These are phyloP conservation scores for Lycodopsis pacificus DNA, from an alignment of 2,797 vertebrate species.

Conservation along the genomic window DNA sequence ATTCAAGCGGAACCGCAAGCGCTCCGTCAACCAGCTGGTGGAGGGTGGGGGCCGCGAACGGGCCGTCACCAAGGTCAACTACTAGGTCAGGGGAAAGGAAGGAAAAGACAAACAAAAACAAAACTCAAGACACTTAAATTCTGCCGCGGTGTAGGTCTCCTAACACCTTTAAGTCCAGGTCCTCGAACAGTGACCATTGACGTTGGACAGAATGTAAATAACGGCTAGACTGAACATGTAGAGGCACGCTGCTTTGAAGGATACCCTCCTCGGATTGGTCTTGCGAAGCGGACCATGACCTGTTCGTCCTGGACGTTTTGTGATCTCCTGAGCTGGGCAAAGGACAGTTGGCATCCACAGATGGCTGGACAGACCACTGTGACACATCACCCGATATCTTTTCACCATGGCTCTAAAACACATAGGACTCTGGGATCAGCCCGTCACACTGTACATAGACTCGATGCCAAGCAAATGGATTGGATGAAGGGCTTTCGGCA, in stretches of 20 bases:
- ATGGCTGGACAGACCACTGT: constrained; percentile 73
- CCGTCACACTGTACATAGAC: constrained; percentile 61
- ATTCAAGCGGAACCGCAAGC: constrained; percentile 96
- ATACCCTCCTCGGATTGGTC: constrained; percentile 57
- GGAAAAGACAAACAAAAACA: not conserved
- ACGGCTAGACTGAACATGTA: constrained; percentile 60
- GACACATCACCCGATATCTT: constrained; percentile 62
- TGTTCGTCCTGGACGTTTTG: constrained; percentile 35
- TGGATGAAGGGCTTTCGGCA: constrained; percentile 14
- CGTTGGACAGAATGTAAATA: constrained; percentile 52
- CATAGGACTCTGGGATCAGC: constrained; percentile 38
- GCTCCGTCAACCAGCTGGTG: constrained; percentile 89
- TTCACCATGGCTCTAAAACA: constrained; percentile 39
- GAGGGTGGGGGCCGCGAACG: constrained; percentile 91
- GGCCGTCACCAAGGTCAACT: constrained; percentile 92
- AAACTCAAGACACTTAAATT: constrained; percentile 37
- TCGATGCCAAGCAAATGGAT: not conserved
- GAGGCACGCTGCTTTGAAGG: constrained; percentile 46
- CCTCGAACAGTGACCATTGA: constrained; percentile 21
- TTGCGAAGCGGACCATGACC: constrained; percentile 54
- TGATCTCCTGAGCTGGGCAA: constrained; percentile 53
- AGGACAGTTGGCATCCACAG: constrained; percentile 37
- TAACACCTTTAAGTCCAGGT: constrained; percentile 54
- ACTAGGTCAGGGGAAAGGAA: constrained; percentile 77
- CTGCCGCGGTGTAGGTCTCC: constrained; percentile 49